These are phyloP conservation scores for Trematomus loennbergii DNA, from an alignment of 2,113 vertebrate genomes.

Conservation along the genomic window DNA sequence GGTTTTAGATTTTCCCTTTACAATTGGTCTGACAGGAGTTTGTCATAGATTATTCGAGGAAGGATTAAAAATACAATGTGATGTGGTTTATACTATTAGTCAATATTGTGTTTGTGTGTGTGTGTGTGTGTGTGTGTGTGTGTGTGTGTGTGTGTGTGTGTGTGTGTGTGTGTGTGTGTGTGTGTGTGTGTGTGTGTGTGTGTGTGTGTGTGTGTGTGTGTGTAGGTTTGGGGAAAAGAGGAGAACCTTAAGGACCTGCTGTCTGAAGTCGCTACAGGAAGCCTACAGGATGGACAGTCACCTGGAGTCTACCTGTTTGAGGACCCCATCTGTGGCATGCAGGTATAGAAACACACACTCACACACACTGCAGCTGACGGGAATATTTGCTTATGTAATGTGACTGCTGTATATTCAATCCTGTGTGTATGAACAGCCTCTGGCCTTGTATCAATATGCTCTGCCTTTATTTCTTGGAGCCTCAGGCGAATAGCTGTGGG, in stretches of 20 bases:
- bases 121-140: conserved; percentile 16
- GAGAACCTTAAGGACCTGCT: conserved; percentile 95
- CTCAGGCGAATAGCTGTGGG: not conserved
- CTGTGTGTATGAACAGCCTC: conserved; percentile 3
- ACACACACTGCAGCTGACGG: not conserved
- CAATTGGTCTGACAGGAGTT: not conserved
- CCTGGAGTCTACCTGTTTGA: conserved; percentile 98
- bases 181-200: not conserved
- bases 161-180: conserved; percentile 2
- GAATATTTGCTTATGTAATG: not conserved
- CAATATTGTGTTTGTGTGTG: not conserved
- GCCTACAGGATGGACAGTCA: conserved; percentile 97
- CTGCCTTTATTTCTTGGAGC: conserved; percentile 32
- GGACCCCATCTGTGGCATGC: conserved; percentile 98
- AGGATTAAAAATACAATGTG: too few relatives aligned
- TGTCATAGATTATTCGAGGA: not conserved
- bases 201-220: conserved; percentile 15
- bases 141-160: conserved; percentile 16
- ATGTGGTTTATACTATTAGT: not conserved
- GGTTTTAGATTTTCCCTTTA: not conserved
- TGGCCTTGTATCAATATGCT: conserved; percentile 11
- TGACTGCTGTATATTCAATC: not conserved
- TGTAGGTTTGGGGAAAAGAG: conserved; percentile 92
- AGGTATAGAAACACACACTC: conserved; percentile 77
- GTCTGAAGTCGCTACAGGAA: conserved; percentile 96